Base-by-base conservation (phyloP, 2,113 vertebrate genomes). In the Regulus satrapa region DNA sequence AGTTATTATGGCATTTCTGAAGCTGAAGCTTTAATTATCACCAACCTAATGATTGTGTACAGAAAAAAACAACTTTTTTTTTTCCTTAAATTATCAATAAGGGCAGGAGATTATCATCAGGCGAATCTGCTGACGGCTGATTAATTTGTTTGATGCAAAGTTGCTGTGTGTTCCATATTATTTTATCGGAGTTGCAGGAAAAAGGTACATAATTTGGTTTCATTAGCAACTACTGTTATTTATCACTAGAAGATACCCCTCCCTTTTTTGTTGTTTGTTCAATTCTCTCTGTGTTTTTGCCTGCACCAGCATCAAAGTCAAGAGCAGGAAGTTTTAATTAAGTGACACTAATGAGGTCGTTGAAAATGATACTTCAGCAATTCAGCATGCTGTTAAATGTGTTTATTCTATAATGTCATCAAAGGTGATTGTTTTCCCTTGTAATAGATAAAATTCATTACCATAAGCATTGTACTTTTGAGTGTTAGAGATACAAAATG, bases 1-100 rank as follows among this genome's bases (percentile, higher is more conserved):
- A 85, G 98, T 99, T 99, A 99, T 99, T 99, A 99, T 98, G 99
- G 98, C 99, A 99, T 99, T 99, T 99, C 99, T 99, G 98, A 99
- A 99, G 98, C 99, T 98, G 98, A 98, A 97, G 98, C 98, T 99
- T 99, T 99, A 99, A 99, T 99, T 99, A 99, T 99, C 98, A 98
- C 98, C 98, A 98, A 98, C 98, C 97, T 98, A 98, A 98, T 99
- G 98, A 99, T 96, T 98, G 98, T 98, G 98, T 98, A 98, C 94
- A 96, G 97, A 97, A 96, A 93, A 95, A 96, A 95, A 43, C 79
- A 95, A 93, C 41, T 75, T 92, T 94, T 97, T 94, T 97, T 97
- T 97, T 96, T 40, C 78, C 97, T 97, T 95, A 98, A 98, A 98
- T 98, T 98, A 98, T 98, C 98, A 98, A 98, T 98, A 98, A 98